phyloP scores from a whole-genome alignment of 92 coral and sea anemone species.

The Siderastrea radians region DNA sequence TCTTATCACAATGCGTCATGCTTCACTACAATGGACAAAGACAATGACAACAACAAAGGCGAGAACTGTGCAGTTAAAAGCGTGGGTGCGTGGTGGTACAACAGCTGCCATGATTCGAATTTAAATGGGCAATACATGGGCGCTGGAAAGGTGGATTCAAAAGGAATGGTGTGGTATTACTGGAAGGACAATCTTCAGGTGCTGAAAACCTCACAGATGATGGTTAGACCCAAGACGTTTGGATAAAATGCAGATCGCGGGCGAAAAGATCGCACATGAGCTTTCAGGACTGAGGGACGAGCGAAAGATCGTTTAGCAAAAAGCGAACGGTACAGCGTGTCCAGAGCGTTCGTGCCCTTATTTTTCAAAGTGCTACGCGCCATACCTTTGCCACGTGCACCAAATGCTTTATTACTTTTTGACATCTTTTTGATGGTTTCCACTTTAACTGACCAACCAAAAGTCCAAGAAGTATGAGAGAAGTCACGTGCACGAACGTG shows the following conservation, averaged over 20 bases:
- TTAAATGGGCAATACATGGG: conserved; percentile 60
- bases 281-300: background rate
- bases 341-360: too few relatives aligned
- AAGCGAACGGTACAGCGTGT: too few relatives aligned
- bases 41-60: conserved; percentile 43
- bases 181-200: conserved; percentile 59
- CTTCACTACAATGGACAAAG: conserved; percentile 55
- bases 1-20: conserved; percentile 55
- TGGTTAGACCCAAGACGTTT: conserved; percentile 46
- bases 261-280: too few relatives aligned
- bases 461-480: too few relatives aligned
- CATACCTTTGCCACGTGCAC: too few relatives aligned
- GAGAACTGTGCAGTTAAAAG: conserved; percentile 60
- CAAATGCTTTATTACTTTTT: too few relatives aligned
- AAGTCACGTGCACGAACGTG: too few relatives aligned
- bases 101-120: conserved; percentile 60
- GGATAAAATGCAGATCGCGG: background rate
- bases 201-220: conserved; percentile 60
- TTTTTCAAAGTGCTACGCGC: too few relatives aligned
- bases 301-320: too few relatives aligned
- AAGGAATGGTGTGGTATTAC: conserved; percentile 66
- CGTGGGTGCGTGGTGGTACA: conserved; percentile 78
- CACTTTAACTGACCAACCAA: too few relatives aligned
- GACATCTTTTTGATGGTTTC: too few relatives aligned
- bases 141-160: conserved; percentile 24